Percentiles rank a stretch among this genome's conserved stretches.
Conservation (phyloP, 2,888 invertebrate genomes). For the Macrosiphum euphorbiae region DNA sequence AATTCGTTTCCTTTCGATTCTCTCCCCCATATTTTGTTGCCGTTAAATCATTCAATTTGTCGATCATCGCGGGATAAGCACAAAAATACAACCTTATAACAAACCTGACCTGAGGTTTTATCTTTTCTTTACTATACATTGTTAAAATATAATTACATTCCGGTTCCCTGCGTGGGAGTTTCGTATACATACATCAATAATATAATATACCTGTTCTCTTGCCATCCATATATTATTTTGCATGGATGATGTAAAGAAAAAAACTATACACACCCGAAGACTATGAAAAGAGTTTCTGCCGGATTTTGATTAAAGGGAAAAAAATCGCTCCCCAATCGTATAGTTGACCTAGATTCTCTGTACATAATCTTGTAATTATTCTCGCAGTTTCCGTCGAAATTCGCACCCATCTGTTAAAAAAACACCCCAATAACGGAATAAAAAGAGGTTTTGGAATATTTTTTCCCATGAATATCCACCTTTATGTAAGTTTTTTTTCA, state of each 20-base stretch:
- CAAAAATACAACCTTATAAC: conserved; percentile 22
- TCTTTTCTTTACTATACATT: conserved; percentile 23
- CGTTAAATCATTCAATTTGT: conserved; percentile 58
- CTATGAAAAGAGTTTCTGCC: conserved; percentile 57
- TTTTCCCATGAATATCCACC: conserved; percentile 64
- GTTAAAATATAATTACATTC: conserved; percentile 54
- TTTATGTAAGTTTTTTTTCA: conserved; percentile 61
- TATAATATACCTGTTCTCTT: conserved; percentile 18
- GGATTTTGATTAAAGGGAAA: conserved; percentile 51
- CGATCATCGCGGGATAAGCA: conserved; percentile 53
- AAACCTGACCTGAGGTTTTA: conserved; percentile 38
- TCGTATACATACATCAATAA: neutral
- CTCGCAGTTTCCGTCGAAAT: conserved; percentile 58
- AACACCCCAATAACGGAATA: conserved; percentile 63
- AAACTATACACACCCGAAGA: conserved; percentile 26
- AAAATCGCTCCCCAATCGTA: conserved; percentile 50
- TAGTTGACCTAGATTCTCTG: conserved; percentile 55
- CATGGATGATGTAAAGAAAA: neutral
- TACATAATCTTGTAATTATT: conserved; percentile 62
- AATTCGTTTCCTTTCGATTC: conserved; percentile 46
- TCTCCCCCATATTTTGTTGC: conserved; percentile 6
- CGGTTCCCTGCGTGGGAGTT: conserved; percentile 61
- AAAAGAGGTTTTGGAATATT: conserved; percentile 50
- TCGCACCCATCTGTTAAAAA: conserved; percentile 62
- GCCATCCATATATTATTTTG: conserved; percentile 41